These are phyloP conservation scores for Bombus impatiens DNA, from an alignment of 1,140 invertebrate genomes.

Conservation along the genomic window DNA sequence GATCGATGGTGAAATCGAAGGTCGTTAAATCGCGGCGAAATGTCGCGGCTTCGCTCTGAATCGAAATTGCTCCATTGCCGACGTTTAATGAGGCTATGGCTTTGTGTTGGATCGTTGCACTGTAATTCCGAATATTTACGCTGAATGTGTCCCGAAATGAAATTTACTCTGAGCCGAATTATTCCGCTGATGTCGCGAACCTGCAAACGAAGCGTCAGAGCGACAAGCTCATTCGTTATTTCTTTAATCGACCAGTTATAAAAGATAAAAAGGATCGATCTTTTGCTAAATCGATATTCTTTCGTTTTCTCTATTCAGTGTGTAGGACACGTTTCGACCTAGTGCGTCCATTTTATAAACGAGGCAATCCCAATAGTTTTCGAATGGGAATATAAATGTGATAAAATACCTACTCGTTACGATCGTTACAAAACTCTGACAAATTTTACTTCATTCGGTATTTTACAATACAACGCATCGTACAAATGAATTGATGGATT, in stretches of 20 bases:
- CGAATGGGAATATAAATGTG: no score
- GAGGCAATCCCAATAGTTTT: no score
- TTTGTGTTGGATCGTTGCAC: neutral
- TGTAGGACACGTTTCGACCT: no score
- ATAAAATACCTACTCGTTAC: no score
- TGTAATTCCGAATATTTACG: slow-evolving; percentile 37
- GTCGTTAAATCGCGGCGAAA: slow-evolving; percentile 7
- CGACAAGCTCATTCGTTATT: neutral
- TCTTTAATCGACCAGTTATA: neutral
- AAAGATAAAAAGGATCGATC: neutral
- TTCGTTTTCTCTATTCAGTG: no score
- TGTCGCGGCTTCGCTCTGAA: neutral
- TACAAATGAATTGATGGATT: no score
- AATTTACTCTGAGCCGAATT: slow-evolving; percentile 29
- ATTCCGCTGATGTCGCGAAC: neutral
- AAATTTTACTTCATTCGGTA: no score
- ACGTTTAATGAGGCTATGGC: slow-evolving; percentile 1
- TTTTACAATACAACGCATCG: no score
- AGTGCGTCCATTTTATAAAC: no score
- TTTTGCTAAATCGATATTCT: no score
- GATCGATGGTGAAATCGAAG: neutral
- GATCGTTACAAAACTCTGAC: no score
- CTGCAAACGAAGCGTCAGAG: neutral
- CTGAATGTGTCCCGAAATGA: neutral
- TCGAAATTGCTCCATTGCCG: neutral